These are phyloP conservation scores for Molothrus aeneus DNA, from an alignment of 2,797 vertebrate species.

Conservation along the genomic window DNA sequence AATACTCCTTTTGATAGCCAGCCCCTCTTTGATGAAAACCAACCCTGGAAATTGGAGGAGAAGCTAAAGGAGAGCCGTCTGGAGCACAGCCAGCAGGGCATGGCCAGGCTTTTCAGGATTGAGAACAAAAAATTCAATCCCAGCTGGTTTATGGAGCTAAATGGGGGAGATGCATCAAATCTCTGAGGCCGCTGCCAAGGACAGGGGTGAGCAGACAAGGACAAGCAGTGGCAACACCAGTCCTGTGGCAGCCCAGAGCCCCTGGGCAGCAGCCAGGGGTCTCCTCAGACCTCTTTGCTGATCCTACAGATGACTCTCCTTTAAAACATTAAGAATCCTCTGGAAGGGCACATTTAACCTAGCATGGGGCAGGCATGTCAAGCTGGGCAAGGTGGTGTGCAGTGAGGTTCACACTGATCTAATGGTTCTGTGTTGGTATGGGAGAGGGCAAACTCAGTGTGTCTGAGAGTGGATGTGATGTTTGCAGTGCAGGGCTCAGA, in stretches of 20 bases:
- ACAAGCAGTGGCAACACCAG: neutral
- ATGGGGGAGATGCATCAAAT: conserved; percentile 40
- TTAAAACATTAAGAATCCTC: neutral
- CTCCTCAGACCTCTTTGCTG: neutral
- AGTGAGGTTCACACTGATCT: neutral
- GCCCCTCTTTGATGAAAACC: conserved; percentile 54
- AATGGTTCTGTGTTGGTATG: neutral
- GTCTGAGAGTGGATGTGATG: rapidly evolving
- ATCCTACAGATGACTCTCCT: too few species aligned
- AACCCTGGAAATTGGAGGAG: conserved; percentile 47
- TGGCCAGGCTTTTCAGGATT: conserved; percentile 44
- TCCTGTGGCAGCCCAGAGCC: neutral
- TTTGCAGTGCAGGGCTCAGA: neutral
- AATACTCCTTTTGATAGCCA: conserved; percentile 45
- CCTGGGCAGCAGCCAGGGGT: rapidly evolving
- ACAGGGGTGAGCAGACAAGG: neutral
- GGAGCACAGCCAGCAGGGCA: conserved; percentile 17
- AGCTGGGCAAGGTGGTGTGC: too few species aligned
- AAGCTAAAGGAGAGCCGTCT: conserved; percentile 22
- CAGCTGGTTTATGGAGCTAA: conserved; percentile 50
- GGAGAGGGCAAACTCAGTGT: neutral
- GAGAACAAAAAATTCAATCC: conserved; percentile 51
- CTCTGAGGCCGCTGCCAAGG: neutral
- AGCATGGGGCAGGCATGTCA: rapidly evolving
- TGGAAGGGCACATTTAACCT: neutral